Evolutionary conservation across 1,140 invertebrate genomes (phyloP).

Genomic region (Macrocentrus cingulum): DNA sequence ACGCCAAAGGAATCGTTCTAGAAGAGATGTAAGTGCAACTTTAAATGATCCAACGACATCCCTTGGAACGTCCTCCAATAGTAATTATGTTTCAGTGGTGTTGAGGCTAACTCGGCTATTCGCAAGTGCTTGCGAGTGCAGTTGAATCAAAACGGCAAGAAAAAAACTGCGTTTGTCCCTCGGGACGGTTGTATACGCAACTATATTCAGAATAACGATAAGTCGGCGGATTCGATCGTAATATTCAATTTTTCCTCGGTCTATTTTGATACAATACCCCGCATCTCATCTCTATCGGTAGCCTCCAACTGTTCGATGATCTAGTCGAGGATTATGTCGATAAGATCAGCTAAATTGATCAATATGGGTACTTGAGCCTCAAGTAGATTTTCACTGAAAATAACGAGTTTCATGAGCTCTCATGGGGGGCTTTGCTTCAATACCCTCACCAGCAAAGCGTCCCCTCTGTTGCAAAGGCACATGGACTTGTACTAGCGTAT

Average conservation of each 20-base stretch:
- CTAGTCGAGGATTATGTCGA: conserved; percentile 20
- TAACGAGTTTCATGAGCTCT: neutral
- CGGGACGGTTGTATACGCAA: conserved; percentile 99
- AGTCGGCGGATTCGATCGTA: conserved; percentile 97
- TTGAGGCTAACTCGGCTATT: conserved; percentile 99
- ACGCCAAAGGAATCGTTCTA: conserved; percentile 99
- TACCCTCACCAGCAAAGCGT: conserved; percentile 32
- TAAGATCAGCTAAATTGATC: conserved; percentile 23
- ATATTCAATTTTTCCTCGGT: conserved; percentile 10
- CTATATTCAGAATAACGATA: conserved; percentile 99
- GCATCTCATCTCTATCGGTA: neutral
- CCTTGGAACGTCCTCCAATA: no score
- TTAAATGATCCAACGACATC: no score
- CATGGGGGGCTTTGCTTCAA: neutral
- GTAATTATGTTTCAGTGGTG: conserved; percentile 72
- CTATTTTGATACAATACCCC: conserved; percentile 8
- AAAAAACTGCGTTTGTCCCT: conserved; percentile 99
- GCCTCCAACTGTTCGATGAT: neutral
- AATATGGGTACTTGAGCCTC: conserved; percentile 29
- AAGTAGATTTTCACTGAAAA: conserved; percentile 28
- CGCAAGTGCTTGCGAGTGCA: conserved; percentile 99
- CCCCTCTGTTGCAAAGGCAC: conserved; percentile 29
- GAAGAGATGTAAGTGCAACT: conserved; percentile 98
- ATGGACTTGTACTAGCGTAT: conserved; percentile 30
- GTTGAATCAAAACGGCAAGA: conserved; percentile 99